Base-by-base conservation (phyloP, 2,113 vertebrate species). In the Python bivittatus region DNA sequence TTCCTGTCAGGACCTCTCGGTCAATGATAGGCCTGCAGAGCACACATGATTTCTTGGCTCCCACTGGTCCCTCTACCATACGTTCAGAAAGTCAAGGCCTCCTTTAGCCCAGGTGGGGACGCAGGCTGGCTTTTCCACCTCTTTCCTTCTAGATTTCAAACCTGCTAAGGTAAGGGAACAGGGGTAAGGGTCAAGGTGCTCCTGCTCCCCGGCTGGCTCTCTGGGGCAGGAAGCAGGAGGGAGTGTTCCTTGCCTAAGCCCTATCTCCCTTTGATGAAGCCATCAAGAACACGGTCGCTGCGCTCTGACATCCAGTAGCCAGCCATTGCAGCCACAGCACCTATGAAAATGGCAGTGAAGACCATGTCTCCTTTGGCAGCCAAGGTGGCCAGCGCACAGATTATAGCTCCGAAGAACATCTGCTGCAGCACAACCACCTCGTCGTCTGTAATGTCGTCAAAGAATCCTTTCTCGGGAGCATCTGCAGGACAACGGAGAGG, bases 281-380 rank as follows among this genome's bases (percentile, higher is more conserved):
- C 99, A 0, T 99, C 99, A 1, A 99, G 98, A 97, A 99, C 98
- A 0, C 98, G 98, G 96, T 99, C 99, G 1, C 99, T 99, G 91
- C 99, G 99, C 94, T 99, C 99, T 0, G 99, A 99, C 88, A 99
- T 97, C 99, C 99, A 99, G 97, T 99, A 99, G 90, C 99, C 99
- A 0, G 99, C 99, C 98, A 99, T 99, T 79, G 99, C 99, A 0
- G 99, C 99, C 93, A 99, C 98, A 0, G 99, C 99, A 0, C 99
- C 99, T 0, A 99, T 99, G 96, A 99, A 99, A 97, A 99, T 99
- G 95, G 99, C 99, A 0, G 99, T 99, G 94, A 99, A 99, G 88
- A 99, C 99, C 98, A 99, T 98, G 97, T 99, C 99, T 0, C 99
- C 99, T 96, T 99, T 99, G 17, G 99, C 99, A 0, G 99, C 99